These are phyloP conservation scores for Drosophila parthenogenetica DNA, from an alignment of 2,888 invertebrate genomes.

Conservation along the genomic window DNA sequence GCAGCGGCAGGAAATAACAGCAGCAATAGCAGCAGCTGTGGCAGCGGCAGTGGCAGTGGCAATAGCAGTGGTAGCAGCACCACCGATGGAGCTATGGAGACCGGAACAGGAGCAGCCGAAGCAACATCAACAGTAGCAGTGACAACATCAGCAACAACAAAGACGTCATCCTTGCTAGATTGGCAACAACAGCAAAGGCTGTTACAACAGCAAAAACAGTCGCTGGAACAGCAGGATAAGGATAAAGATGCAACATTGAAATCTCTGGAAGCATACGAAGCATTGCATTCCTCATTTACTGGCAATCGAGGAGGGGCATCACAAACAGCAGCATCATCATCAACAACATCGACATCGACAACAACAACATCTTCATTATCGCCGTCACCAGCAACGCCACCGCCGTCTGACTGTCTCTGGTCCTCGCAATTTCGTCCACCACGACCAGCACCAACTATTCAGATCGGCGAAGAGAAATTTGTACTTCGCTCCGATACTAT, in stretches of 20 bases:
- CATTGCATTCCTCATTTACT: slow-evolving; percentile 16
- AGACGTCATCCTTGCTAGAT: not conserved
- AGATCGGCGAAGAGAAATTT: slow-evolving; percentile 54
- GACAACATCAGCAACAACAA: not conserved
- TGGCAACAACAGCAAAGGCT: slow-evolving; percentile 6
- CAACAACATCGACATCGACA: no score
- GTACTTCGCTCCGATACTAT: slow-evolving; percentile 58
- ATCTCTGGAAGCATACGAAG: slow-evolving; percentile 21
- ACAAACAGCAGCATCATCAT: no score
- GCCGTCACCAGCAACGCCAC: not conserved
- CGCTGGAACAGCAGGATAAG: slow-evolving; percentile 5
- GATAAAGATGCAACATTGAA: slow-evolving; percentile 11
- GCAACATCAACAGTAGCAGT: not conserved
- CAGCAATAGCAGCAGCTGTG: no score
- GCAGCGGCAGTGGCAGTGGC: not conserved
- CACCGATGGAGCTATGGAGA: not conserved
- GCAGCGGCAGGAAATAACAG: not conserved
- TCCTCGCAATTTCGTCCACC: slow-evolving; percentile 3
- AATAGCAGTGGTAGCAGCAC: not conserved
- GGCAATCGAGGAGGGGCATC: slow-evolving; percentile 4
- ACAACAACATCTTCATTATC: no score
- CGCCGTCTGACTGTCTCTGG: slow-evolving; percentile 23
- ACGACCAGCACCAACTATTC: slow-evolving; percentile 32
- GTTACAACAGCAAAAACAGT: not conserved
- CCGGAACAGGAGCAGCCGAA: not conserved